phyloP scores from a whole-genome alignment of 2,888 invertebrate species.

The Lymantria monacha region DNA sequence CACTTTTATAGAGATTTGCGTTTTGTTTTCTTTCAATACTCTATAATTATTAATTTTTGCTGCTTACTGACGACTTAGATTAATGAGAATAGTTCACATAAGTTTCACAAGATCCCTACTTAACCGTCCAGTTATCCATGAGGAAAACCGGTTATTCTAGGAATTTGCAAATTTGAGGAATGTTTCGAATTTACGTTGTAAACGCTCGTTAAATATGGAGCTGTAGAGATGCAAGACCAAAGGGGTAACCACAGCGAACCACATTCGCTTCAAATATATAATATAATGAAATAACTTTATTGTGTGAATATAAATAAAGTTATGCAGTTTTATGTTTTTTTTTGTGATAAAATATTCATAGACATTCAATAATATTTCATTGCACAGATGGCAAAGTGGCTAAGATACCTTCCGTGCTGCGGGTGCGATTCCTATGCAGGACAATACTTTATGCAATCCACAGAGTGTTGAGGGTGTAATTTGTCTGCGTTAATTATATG shows the following conservation, averaged over 20 bases:
- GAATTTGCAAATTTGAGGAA: constrained; percentile 48
- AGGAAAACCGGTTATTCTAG: constrained; percentile 38
- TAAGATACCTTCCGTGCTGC: too few relatives aligned
- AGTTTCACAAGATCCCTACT: constrained; percentile 29
- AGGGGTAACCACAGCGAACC: constrained; percentile 23
- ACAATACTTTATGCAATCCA: too few relatives aligned
- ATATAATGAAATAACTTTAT: constrained; percentile 8
- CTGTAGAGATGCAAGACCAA: constrained; percentile 30
- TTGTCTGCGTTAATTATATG: too few relatives aligned
- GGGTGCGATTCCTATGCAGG: too few relatives aligned
- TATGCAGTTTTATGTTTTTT: too few relatives aligned
- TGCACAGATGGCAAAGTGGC: too few relatives aligned
- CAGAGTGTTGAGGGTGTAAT: too few relatives aligned
- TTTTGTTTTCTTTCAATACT: too few relatives aligned
- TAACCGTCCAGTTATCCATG: constrained; percentile 40
- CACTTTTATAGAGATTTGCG: too few relatives aligned
- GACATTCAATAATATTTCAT: too few relatives aligned
- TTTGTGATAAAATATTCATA: too few relatives aligned
- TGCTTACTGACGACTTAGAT: constrained; percentile 29
- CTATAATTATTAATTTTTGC: constrained; percentile 13
- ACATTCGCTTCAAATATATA: constrained; percentile 12
- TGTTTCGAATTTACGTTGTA: constrained; percentile 38
- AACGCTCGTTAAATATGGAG: constrained; percentile 27
- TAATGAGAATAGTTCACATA: constrained; percentile 37
- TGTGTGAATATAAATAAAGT: not conserved